These are phyloP conservation scores for Tylochromis polylepis DNA, from an alignment of 2,113 vertebrate genomes.

Conservation along the genomic window DNA sequence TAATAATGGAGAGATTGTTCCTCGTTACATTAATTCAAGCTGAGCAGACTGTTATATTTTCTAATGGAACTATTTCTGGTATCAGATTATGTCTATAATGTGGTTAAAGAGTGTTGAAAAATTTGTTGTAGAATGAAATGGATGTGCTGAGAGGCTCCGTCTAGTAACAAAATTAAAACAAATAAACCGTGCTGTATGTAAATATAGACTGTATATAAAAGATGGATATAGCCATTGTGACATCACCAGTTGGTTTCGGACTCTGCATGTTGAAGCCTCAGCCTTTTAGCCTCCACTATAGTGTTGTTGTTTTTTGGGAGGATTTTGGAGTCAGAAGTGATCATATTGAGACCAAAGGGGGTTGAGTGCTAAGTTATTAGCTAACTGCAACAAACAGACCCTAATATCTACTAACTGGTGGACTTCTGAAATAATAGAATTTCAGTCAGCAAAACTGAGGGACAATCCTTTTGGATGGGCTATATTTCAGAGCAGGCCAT, in stretches of 20 bases:
- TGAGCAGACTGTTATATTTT: background rate
- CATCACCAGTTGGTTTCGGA: background rate
- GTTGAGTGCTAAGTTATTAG: background rate
- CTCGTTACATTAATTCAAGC: background rate
- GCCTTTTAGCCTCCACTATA: too few species aligned
- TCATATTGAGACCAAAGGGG: background rate
- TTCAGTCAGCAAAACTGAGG: background rate
- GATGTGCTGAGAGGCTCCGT: background rate
- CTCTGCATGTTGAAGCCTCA: background rate
- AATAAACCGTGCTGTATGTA: background rate
- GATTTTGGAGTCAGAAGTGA: background rate
- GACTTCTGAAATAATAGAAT: background rate
- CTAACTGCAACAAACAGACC: background rate
- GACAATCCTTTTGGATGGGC: background rate
- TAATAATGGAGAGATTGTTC: background rate
- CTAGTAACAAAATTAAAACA: background rate
- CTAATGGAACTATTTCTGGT: background rate
- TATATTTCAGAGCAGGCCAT: background rate
- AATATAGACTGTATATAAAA: background rate
- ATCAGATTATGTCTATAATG: background rate
- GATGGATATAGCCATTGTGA: background rate
- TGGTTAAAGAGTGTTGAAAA: background rate
- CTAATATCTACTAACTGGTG: background rate
- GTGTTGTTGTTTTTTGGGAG: background rate
- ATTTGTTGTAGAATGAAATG: background rate